Evolutionary conservation across 92 coral and sea anemone species (phyloP).

Genomic region (Porites divaricata): DNA sequence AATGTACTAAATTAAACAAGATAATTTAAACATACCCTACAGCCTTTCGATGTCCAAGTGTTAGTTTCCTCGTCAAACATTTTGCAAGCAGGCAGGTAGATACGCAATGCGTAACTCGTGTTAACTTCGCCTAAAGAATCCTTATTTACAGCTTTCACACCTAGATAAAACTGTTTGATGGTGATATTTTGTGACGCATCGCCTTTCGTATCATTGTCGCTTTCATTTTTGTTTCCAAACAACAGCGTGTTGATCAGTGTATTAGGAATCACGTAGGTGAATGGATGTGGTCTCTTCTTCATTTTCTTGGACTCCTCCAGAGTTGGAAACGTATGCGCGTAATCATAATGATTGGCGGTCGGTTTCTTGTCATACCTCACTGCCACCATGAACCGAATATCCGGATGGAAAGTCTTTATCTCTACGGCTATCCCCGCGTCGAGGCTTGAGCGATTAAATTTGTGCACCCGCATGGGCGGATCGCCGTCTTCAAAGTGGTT

Average conservation of each 20-base stretch:
- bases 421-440: constrained; percentile 81
- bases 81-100: constrained; percentile 89
- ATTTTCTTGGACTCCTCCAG: constrained; percentile 76
- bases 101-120: constrained; percentile 80
- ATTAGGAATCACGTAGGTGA: constrained; percentile 79
- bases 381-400: constrained; percentile 68
- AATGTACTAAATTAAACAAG: too few species aligned
- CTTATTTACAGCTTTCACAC: constrained; percentile 80
- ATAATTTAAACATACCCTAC: constrained; percentile 69
- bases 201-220: constrained; percentile 53
- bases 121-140: constrained; percentile 60
- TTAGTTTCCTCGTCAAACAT: constrained; percentile 81
- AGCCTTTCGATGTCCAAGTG: constrained; percentile 88
- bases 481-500: constrained; percentile 77
- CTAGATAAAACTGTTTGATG: constrained; percentile 75
- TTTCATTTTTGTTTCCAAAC: constrained; percentile 30
- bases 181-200: constrained; percentile 38
- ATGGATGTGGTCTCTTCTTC: constrained; percentile 87
- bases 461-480: constrained; percentile 91
- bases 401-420: constrained; percentile 68
- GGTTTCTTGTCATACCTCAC: constrained; percentile 77
- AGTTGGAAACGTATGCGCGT: constrained; percentile 75
- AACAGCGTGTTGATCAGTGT: constrained; percentile 61
- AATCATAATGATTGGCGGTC: constrained; percentile 79
- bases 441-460: constrained; percentile 85